phyloP scores from a whole-genome alignment of 2,113 vertebrate genomes.

The Burhinus bistriatus region DNA sequence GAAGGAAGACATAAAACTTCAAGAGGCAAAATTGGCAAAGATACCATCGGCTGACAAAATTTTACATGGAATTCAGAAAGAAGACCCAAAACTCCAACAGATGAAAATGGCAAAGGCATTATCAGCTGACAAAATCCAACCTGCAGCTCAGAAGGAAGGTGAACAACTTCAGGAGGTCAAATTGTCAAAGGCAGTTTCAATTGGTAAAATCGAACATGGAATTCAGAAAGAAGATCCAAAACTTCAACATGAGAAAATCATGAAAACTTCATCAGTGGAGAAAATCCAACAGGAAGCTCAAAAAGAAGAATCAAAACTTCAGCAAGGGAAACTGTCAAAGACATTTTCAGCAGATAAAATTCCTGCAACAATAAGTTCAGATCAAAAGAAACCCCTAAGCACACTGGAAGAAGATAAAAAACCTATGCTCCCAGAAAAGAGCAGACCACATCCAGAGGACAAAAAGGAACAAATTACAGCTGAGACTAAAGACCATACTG shows the following conservation, averaged over 20 bases:
- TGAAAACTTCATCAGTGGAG: slow-evolving; percentile 25
- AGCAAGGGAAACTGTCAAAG: slow-evolving; percentile 32
- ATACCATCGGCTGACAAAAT: slow-evolving; percentile 51
- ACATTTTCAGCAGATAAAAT: slow-evolving; percentile 47
- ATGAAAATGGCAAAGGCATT: slow-evolving; percentile 50
- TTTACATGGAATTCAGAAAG: slow-evolving; percentile 45
- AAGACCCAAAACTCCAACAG: slow-evolving; percentile 51
- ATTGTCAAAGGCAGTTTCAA: slow-evolving; percentile 30
- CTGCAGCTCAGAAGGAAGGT: not conserved
- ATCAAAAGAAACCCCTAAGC: slow-evolving; percentile 27
- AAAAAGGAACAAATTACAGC: slow-evolving; percentile 19
- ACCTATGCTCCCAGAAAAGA: not conserved
- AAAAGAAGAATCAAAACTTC: slow-evolving; percentile 35
- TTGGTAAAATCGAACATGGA: slow-evolving; percentile 50
- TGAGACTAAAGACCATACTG: not conserved
- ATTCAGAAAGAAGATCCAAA: slow-evolving; percentile 40
- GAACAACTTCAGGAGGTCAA: not conserved
- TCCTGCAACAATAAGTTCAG: not conserved
- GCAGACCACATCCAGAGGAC: slow-evolving; percentile 7
- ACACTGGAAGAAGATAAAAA: slow-evolving; percentile 31
- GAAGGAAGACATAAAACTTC: slow-evolving; percentile 34
- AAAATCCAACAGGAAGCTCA: slow-evolving; percentile 26
- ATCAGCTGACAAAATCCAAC: slow-evolving; percentile 61
- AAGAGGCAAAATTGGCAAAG: slow-evolving; percentile 44
- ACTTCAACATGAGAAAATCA: not conserved